phyloP scores from a whole-genome alignment of 2,888 invertebrate species.

The Torymus aiolomorphi region DNA sequence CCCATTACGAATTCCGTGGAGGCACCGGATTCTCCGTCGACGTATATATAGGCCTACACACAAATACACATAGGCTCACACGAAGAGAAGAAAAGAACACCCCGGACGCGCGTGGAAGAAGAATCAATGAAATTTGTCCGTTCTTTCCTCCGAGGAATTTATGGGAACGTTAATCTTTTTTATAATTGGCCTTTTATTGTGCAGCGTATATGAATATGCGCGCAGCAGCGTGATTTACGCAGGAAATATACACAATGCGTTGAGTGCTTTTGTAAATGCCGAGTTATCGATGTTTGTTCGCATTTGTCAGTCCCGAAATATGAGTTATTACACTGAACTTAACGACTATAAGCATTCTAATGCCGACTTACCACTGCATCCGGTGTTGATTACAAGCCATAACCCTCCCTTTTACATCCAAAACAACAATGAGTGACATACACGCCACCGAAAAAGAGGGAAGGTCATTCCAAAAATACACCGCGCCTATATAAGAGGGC shows the following conservation, averaged over 20 bases:
- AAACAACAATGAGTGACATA: too few relatives aligned
- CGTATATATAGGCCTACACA: neutral
- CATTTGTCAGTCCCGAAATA: neutral
- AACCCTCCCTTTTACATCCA: too few relatives aligned
- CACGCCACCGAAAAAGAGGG: neutral
- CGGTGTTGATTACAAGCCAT: neutral
- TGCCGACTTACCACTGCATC: neutral
- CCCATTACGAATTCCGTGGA: slow-evolving; percentile 42
- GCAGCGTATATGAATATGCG: neutral
- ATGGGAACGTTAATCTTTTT: slow-evolving; percentile 29
- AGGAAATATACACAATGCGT: neutral
- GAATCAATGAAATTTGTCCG: slow-evolving; percentile 11
- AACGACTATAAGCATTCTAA: neutral
- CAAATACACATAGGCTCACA: too few relatives aligned
- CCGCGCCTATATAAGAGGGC: neutral
- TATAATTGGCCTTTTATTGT: neutral
- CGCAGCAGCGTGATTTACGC: slow-evolving; percentile 13
- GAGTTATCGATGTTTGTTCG: slow-evolving; percentile 1
- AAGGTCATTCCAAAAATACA: slow-evolving; percentile 21
- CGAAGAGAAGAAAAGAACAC: slow-evolving; percentile 22
- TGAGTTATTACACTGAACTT: too few relatives aligned
- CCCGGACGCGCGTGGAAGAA: slow-evolving; percentile 9
- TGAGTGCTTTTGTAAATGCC: neutral
- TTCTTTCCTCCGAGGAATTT: neutral
- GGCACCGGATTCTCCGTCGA: slow-evolving; percentile 20